Base-by-base conservation (phyloP, 2,888 invertebrate species). In the Polydrusus tereticollis region DNA sequence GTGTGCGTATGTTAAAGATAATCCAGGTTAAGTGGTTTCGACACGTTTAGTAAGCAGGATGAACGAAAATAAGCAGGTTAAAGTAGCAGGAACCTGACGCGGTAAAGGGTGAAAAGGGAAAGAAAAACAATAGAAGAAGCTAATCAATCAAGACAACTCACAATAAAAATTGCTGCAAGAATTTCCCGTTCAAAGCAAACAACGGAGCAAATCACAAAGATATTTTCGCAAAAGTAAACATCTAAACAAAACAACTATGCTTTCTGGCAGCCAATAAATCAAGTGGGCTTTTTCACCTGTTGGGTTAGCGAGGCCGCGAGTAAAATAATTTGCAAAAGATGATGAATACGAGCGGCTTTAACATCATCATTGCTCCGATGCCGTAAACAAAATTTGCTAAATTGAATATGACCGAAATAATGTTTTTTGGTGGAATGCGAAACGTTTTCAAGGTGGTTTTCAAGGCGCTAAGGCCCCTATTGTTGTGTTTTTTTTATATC, bases 321-420 rank as follows among this genome's bases (percentile, higher is more conserved):
- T 16, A 47, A 45, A 62, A 62, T 62, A 33, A 62, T 62, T 62
- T 64, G 64, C 52, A 62, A 38, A 50, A 64, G 55, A 64, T 62
- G 64, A 64, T 64, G 55, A 64, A 64, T 64, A 41, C 55, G 41
- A 64, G 23, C 55, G 12, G 20, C 52, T 36, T 20, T 52, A 64
- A 55, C 38, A 38, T 64, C 41, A 55, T 21, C 55, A 55, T 55
- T 21, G 64, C 50, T 38, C 12, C 41, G n/a, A 16, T 16, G 14
- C 41, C 21, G 64, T 64, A 64, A 64, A 64, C 64, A 64, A 64
- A 36, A 64, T 64, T 64, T 55, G 64, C 47, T 64, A 41, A 64
- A 52, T 64, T 29, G 64, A 52, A 55, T 55, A 52, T 64, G 52
- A 52, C 64, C 52, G 64, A 64, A 64, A 64, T 64, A 64, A 38